A percentile compares a stretch with the other conserved stretches of the same genome.
These are phyloP conservation scores for Sepiola atlantica DNA, from an alignment of 2,888 invertebrate species.

Conservation along the genomic window DNA sequence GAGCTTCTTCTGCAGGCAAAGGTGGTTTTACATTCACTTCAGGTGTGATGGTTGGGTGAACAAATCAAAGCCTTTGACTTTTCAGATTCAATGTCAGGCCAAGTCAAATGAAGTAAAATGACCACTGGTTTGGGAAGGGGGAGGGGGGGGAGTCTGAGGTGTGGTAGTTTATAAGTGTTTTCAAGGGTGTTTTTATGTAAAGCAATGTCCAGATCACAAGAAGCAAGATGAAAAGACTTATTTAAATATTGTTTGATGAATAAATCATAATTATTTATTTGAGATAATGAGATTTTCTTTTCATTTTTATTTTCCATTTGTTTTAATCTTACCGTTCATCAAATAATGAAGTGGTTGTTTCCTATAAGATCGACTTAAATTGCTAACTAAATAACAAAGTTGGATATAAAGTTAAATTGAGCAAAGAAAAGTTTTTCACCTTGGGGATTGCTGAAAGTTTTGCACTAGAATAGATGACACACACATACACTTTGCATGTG, in stretches of 20 bases:
- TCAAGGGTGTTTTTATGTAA: not conserved
- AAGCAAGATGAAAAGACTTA: slow-evolving; percentile 32
- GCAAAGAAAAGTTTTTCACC: not conserved
- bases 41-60: not conserved
- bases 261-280: slow-evolving; percentile 10
- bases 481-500: no score
- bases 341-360: not conserved
- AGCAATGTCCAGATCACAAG: not conserved
- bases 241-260: slow-evolving; percentile 22
- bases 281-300: slow-evolving; percentile 32
- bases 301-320: not conserved
- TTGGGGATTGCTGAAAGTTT: not conserved
- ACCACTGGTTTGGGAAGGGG: not conserved
- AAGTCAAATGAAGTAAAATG: not conserved
- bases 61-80: slow-evolving; percentile 32
- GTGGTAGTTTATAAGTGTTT: not conserved
- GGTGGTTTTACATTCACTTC: not conserved
- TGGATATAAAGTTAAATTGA: not conserved
- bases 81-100: not conserved
- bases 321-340: not conserved
- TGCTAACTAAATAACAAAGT: not conserved
- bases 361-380: not conserved
- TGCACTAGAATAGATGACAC: not conserved
- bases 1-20: slow-evolving; percentile 7
- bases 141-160: not conserved